These are phyloP conservation scores for Halisarca cf. caerulea DNA, from an alignment of 37 sponge, comb jelly and placozoan species.

Conservation along the genomic window DNA sequence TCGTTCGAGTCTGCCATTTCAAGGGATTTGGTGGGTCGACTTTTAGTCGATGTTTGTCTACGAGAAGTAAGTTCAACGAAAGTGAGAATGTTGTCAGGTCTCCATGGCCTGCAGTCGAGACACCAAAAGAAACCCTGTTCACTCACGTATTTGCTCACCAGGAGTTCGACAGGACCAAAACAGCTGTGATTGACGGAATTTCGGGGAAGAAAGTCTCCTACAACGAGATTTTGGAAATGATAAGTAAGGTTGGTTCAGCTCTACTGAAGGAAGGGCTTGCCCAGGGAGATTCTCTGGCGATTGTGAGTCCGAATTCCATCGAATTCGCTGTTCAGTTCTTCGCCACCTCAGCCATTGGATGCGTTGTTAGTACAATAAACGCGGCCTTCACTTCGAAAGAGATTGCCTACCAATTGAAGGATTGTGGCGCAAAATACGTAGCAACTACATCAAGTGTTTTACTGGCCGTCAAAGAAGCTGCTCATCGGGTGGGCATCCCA, in stretches of 20 bases:
- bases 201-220: conserved; percentile 50
- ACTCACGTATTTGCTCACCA: too few species aligned
- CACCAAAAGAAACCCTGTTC: too few species aligned
- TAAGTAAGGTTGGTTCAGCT: conserved; percentile 43
- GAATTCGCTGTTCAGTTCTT: conserved; percentile 50
- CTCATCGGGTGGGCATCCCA: conserved; percentile 1
- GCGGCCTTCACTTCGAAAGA: conserved; percentile 69
- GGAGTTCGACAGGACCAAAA: conserved; percentile 23
- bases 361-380: conserved; percentile 69
- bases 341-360: conserved; percentile 70
- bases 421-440: conserved; percentile 51
- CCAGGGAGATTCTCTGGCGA: conserved; percentile 57
- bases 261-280: conserved; percentile 48
- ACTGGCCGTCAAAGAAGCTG: conserved; percentile 47
- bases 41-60: too few species aligned
- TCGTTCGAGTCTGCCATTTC: too few species aligned
- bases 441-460: conserved; percentile 58
- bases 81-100: too few species aligned
- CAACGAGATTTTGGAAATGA: conserved; percentile 45
- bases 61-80: too few species aligned
- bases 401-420: conserved; percentile 66
- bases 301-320: conserved; percentile 60
- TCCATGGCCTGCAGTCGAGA: too few species aligned
- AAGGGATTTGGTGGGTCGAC: too few species aligned
- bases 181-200: conserved; percentile 52